A percentile compares a stretch with the other conserved stretches of the same genome.
phyloP scores from a whole-genome alignment of 2,888 invertebrate genomes.

The Drosophila algonquin region DNA sequence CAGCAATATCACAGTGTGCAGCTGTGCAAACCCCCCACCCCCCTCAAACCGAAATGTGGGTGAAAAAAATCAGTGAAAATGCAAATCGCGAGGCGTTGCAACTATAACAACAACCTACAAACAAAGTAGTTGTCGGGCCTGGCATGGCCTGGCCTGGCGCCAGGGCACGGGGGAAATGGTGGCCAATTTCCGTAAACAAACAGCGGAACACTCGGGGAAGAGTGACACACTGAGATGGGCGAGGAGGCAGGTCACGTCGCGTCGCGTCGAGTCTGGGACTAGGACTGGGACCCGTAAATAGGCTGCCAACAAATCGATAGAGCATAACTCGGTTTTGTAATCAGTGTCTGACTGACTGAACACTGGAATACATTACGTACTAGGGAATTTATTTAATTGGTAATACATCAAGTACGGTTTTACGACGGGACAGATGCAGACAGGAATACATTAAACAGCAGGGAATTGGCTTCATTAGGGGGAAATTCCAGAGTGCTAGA shows the following conservation, averaged over 20 bases:
- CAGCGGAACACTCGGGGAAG: constrained; percentile 9
- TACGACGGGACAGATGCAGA: neutral
- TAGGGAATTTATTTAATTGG: constrained; percentile 16
- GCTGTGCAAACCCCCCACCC: neutral
- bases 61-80: constrained; percentile 58
- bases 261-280: constrained; percentile 2
- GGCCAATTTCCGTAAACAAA: constrained; percentile 53
- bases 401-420: neutral
- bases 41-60: constrained; percentile 40
- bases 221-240: constrained; percentile 35
- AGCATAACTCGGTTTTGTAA: constrained; percentile 42
- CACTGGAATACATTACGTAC: constrained; percentile 14
- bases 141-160: neutral
- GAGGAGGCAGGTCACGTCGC: constrained; percentile 7
- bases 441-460: neutral
- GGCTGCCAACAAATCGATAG: constrained; percentile 63
- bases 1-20: constrained; percentile 37
- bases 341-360: constrained; percentile 28
- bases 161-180: constrained; percentile 9
- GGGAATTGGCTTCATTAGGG: neutral
- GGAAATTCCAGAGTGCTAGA: neutral
- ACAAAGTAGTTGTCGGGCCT: constrained; percentile 45
- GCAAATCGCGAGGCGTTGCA: constrained; percentile 60
- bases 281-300: constrained; percentile 41
- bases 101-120: constrained; percentile 83